These are phyloP conservation scores for Zaprionus lachaisei DNA, from an alignment of 1,140 invertebrate species.

Conservation along the genomic window DNA sequence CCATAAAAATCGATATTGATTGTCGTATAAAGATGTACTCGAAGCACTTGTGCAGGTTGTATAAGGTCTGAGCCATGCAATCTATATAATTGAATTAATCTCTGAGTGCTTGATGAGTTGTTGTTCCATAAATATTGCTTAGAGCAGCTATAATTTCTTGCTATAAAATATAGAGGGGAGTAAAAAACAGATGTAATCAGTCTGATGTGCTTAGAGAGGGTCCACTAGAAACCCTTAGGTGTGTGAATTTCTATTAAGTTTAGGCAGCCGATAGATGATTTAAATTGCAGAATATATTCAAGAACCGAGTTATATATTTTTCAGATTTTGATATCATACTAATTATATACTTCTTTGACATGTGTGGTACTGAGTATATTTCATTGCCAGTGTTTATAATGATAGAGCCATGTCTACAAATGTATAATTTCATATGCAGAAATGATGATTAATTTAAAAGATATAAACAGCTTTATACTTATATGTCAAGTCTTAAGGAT, in stretches of 20 bases:
- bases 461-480: not conserved
- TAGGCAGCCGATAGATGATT: not conserved
- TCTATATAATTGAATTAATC: constrained; percentile 1
- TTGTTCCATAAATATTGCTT: not conserved
- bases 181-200: not conserved
- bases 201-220: not conserved
- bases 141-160: not conserved
- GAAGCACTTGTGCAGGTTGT: not conserved
- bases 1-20: not conserved
- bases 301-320: no score
- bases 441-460: no score
- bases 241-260: not conserved
- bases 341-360: no score
- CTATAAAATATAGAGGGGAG: not conserved
- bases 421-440: no score
- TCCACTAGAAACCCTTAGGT: not conserved
- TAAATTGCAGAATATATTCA: not conserved
- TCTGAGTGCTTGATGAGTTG: not conserved
- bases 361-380: no score
- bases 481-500: not conserved
- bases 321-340: no score
- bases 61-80: not conserved
- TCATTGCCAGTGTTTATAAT: no score
- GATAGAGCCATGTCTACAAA: no score
- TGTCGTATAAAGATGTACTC: not conserved